Evolutionary conservation across 2,797 vertebrate species (phyloP), one percentile per base, ranked within the genome.

Genomic region (Discoglossus pictus): DNA sequence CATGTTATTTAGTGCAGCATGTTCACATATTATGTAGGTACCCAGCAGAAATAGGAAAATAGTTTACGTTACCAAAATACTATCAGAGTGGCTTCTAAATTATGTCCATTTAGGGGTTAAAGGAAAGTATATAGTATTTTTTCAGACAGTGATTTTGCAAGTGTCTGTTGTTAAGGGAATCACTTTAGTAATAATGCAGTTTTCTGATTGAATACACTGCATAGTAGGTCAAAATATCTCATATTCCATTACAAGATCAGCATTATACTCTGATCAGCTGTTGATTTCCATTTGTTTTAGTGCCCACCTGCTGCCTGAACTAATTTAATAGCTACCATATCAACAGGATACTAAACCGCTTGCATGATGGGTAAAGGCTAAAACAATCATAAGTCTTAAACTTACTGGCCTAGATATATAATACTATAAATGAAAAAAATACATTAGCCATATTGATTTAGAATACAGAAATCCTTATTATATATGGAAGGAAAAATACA

Each of bases 241-340:
- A 43, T 61, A 39, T 61, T 68, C 48, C 40, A 68, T 61, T 68
- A 61, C 65, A 53, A 60, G 65, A 52, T 60, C 55, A 60, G 61
- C 65, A 61, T 68, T 61, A 68, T 68, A 71, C 75, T 79, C 12
- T 1, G 65, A 76, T 84, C 81, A 81, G 78, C 82, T 86, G 82
- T 72, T 80, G 75, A 79, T 81, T 82, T 81, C 77, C 66, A 73
- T 68, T 85, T 86, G 82, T 78, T 83, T 79, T 56, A 72, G 71
- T 34, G 55, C 66, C 82, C 74, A 78, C 83, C 82, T 83, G 81
- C 86, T 82, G 79, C 73, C 76, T 76, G 55, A 65, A 70, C 73
- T 82, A 82, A 87, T 87, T 82, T 80, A 17, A 44, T 65, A 77
- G 75, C 54, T 60, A 79, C 67, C 50, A 60, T 65, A 77, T 63